Evolutionary conservation across 1,140 invertebrate genomes (phyloP).

Genomic region (Harlomillsia oculata): DNA sequence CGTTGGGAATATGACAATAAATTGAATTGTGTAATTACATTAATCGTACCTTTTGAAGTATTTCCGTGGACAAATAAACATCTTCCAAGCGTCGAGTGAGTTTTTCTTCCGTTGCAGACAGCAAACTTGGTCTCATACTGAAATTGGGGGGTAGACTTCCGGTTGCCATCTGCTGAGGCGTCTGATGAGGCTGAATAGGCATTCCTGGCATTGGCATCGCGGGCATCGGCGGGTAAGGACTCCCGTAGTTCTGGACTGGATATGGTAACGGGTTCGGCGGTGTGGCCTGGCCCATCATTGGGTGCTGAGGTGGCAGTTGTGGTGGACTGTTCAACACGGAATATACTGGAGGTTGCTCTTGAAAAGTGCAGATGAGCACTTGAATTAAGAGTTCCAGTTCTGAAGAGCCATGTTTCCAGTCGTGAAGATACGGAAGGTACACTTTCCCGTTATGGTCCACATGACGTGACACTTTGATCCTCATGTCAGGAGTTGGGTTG

Average conservation of each 20-base stretch:
- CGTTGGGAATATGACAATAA: conserved; percentile 6
- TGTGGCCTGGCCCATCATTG: conserved; percentile 34
- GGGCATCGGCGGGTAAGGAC: conserved; percentile 38
- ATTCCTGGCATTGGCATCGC: conserved; percentile 54
- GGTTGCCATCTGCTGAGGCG: conserved; percentile 16
- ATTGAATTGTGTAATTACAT: too few relatives aligned
- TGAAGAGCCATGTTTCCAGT: conserved; percentile 77
- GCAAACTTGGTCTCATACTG: conserved; percentile 72
- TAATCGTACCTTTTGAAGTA: conserved; percentile 26
- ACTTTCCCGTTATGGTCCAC: conserved; percentile 94
- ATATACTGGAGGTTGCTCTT: conserved; percentile 90
- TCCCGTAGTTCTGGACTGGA: conserved; percentile 45
- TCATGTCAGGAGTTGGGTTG: conserved; percentile 88
- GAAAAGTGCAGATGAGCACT: conserved; percentile 85
- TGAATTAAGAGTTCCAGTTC: conserved; percentile 78
- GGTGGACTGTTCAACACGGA: conserved; percentile 43
- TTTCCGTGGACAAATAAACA: conserved; percentile 38
- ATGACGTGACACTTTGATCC: conserved; percentile 84
- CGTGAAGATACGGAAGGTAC: conserved; percentile 91
- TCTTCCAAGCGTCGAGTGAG: conserved; percentile 74
- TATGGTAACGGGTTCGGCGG: conserved; percentile 44
- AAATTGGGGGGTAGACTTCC: conserved; percentile 21
- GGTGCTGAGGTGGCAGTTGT: conserved; percentile 30
- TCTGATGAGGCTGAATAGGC: conserved; percentile 36
- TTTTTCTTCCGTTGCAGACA: conserved; percentile 93